Evolutionary conservation across 2,113 vertebrate genomes (phyloP).

Genomic region (Oryctolagus cuniculus): mOryCun1.1 NC_091442.1:68902501-68903000

Average conservation of each 20-base stretch:
- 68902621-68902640: slow-evolving; percentile 41
- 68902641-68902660: slow-evolving; percentile 71
- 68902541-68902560: slow-evolving; percentile 64
- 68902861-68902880: slow-evolving; percentile 60
- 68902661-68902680: slow-evolving; percentile 71
- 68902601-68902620: slow-evolving; percentile 45
- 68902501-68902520: slow-evolving; percentile 23
- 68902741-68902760: slow-evolving; percentile 27
- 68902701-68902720: slow-evolving; percentile 83
- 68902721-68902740: slow-evolving; percentile 61
- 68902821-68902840: slow-evolving; percentile 36
- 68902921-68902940: slow-evolving; percentile 79
- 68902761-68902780: slow-evolving; percentile 9
- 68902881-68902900: slow-evolving; percentile 66
- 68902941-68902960: slow-evolving; percentile 81
- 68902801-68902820: slow-evolving; percentile 42
- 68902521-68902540: slow-evolving; percentile 42
- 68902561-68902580: slow-evolving; percentile 33
- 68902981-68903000: slow-evolving; percentile 62
- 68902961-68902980: slow-evolving; percentile 76
- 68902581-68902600: slow-evolving; percentile 56
- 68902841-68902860: slow-evolving; percentile 54
- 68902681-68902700: slow-evolving; percentile 72
- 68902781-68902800: background rate
- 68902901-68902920: slow-evolving; percentile 88